Evolutionary conservation across 2,888 invertebrate genomes (phyloP), one percentile per base, ranked within the genome.

Genomic region (Lordiphosa fenestrarum): DNA sequence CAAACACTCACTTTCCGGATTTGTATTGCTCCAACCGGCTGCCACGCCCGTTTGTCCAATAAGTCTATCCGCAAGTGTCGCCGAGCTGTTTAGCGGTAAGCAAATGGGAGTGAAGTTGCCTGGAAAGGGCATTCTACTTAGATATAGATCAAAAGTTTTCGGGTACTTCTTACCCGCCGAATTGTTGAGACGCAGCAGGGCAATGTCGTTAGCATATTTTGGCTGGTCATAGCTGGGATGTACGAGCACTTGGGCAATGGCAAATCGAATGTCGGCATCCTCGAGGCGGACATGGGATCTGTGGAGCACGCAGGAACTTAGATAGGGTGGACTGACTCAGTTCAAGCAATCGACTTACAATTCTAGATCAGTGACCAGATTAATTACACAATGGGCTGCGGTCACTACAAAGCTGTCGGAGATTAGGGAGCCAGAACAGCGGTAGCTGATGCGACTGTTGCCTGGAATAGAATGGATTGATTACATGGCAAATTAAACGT

Each of bases 11-110:
- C 93, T 91, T 52, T 87, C 88, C 87, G 93, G 92, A 38, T 93
- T 93, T 72, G 92, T 93, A 73, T 92, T 91, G 25, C 95, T 95
- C 95, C 95, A 95, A 0, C 95, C 95, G 4, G 94, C 93, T 0
- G 94, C 94, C 48, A 92, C 91, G 69, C 92, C 91, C 72, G 90
- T 89, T 68, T 88, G 88, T 4, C 91, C 90, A 6, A 90, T 89
- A 44, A 91, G 90, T 46, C 89, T 85, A 44, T 86, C 87, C 15
- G 76, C 80, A 4, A 84, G 68, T 4, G 61, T 53, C 36, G 69
- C 69, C 21, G 82, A 77, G 2, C 73, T 66, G 41, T 72, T 88
- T 13, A 88, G 67, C 15, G 92, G 92, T 70, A 92, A 83, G 80
- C 92, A 92, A 69, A 92, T 90, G n/a, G 91, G 90, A 15, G 85